Evolutionary conservation across 2,888 invertebrate genomes (phyloP), one percentile per base, ranked within the genome.

Genomic region (Aspidapion aeneum): DNA sequence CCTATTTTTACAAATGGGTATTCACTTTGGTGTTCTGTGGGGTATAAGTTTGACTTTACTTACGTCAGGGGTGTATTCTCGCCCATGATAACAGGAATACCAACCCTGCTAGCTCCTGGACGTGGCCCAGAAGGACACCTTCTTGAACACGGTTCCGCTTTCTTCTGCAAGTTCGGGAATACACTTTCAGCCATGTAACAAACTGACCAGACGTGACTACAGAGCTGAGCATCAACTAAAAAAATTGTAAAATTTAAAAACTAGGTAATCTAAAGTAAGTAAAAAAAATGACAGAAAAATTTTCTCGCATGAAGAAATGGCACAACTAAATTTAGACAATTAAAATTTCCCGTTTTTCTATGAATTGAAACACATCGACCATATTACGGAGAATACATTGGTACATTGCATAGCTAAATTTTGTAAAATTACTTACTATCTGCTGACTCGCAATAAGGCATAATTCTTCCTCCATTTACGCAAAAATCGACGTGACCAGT

Each of bases 141-240:
- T 63, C 90, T 82, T 0, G 89, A 86, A 78, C 91, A 91, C 2
- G 91, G 90, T 67, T 87, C 87, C 0, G 90, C 91, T 60, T 74
- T 78, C 63, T 79, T 80, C 3, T 83, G 76, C 1, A 86, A 79
- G 21, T 79, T 72, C 0, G 83, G 81, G 78, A 88, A 86, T 72
- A 92, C 78, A 71, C 89, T 90, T 79, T 91, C 90, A 0, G 91
- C 90, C 83, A 91, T 87, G 79, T 88, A 91, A 78, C 91, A 92
- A 68, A 91, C 86, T 2, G 88, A 85, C 88, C 91, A 90, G 71
- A 90, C 88, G 79, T 92, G 91, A 75, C 91, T 91, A 80, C 91
- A 92, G 0, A 92, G 80, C 58, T 90, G 88, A 68, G 85, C 86
- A 74, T 90, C 88, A 71, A 78, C 79, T 88, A 75, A 16, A 75